Evolutionary conservation across 2,888 invertebrate species (phyloP).

Genomic region (Xestia xanthographa): DNA sequence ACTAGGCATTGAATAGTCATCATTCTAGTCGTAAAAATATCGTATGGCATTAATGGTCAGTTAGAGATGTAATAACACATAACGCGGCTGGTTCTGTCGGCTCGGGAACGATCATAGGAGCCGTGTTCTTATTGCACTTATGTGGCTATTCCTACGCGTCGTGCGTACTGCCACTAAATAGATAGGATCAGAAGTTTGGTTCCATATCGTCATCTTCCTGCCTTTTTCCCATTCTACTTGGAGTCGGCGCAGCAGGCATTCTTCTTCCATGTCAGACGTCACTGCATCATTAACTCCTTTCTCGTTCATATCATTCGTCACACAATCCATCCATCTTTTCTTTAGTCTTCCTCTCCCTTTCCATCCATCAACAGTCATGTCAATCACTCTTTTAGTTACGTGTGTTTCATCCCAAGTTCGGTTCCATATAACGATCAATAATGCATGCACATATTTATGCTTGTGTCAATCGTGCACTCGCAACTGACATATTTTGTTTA

Average conservation of each 20-base stretch:
- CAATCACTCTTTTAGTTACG: too few species aligned
- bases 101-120: constrained; percentile 46
- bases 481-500: neutral
- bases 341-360: too few species aligned
- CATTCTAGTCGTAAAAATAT: constrained; percentile 60
- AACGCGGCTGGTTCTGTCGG: constrained; percentile 55
- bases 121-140: constrained; percentile 55
- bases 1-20: constrained; percentile 50
- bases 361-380: too few species aligned
- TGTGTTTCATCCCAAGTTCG: too few species aligned
- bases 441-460: neutral
- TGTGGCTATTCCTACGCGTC: constrained; percentile 57
- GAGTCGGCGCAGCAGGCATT: too few species aligned
- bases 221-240: too few species aligned
- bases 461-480: neutral
- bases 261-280: too few species aligned
- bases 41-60: constrained; percentile 62
- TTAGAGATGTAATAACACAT: constrained; percentile 59
- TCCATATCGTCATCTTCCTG: neutral
- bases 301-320: too few species aligned
- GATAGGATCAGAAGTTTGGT: constrained; percentile 12
- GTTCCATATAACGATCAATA: neutral
- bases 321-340: too few species aligned
- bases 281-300: too few species aligned
- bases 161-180: constrained; percentile 29